Evolutionary conservation across 1,140 invertebrate genomes (phyloP), one percentile per base, ranked within the genome.

Genomic region (Anastrepha ludens): DNA sequence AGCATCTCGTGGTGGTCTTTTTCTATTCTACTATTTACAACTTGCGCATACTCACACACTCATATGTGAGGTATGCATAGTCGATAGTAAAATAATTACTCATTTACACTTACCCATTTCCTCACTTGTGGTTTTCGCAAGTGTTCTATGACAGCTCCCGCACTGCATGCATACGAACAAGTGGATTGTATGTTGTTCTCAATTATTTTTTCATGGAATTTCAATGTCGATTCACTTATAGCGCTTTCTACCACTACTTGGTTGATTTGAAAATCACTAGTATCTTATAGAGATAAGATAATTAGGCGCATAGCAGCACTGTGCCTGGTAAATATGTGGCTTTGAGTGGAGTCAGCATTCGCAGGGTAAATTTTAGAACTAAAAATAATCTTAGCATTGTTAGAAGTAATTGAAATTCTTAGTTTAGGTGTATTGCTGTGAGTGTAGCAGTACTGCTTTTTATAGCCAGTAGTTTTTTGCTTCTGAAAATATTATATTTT

Each of bases 201-300:
- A 11, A 4, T 47, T 47, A 74, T n/a, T 74, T 74, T 74, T 74
- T 74, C 74, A 9, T 20, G 74, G 47, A 81, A 81, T 9, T 55
- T 55, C n/a, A 81, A 4, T 20, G 15, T n/a, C 44, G 47, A 29
- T 81, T 81, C 74, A 29, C 44, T 2, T 11, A 47, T 15, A 17
- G 4, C 15, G 39, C 13, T 20, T 50, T 6, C 41, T 15, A 17
- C 39, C 41, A 47, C 11, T 44, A 8, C 4, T 47, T n/a, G 41
- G 4, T 62, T 15, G 41, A 47, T 74, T 47, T 2, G 15, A 47
- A 3, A 5, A 44, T 74, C 41, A 47, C 44, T 15, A 50, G 7
- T 7, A 3, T 74, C 13, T 7, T 29, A 74, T 47, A 13, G 7
- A 15, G 70, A 74, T 74, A 44, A 74, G 13, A 41, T n/a, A 74